These are phyloP conservation scores for Oostethus manadensis DNA, from an alignment of 2,113 vertebrate genomes.

Conservation along the genomic window DNA sequence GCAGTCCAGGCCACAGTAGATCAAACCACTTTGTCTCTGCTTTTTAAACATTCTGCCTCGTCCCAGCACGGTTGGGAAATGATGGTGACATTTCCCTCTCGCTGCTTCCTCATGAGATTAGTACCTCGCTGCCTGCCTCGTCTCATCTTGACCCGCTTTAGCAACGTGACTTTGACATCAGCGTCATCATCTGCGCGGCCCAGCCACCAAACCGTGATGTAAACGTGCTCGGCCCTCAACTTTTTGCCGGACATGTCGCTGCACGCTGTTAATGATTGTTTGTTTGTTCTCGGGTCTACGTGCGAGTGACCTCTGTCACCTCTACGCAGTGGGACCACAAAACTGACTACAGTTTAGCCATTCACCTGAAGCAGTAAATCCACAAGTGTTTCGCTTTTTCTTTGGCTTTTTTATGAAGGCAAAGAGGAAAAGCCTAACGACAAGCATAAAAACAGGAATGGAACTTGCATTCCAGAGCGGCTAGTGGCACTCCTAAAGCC, in stretches of 20 bases:
- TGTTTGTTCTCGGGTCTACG: background rate
- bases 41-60: too few relatives aligned
- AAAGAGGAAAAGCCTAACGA: too few relatives aligned
- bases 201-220: background rate
- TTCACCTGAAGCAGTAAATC: too few relatives aligned
- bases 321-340: background rate
- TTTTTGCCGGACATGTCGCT: slow-evolving; percentile 5
- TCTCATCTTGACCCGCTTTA: slow-evolving; percentile 22
- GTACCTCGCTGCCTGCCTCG: background rate
- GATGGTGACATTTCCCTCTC: slow-evolving; percentile 41
- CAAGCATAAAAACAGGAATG: too few relatives aligned
- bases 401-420: too few relatives aligned
- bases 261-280: slow-evolving; percentile 20
- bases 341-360: too few relatives aligned
- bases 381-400: too few relatives aligned
- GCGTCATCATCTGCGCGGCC: slow-evolving; percentile 15
- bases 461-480: background rate
- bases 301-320: background rate
- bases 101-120: slow-evolving; percentile 38
- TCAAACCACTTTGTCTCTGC: background rate
- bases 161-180: slow-evolving; percentile 19
- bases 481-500: background rate
- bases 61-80: slow-evolving; percentile 29
- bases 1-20: background rate
- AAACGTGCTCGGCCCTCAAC: slow-evolving; percentile 10